phyloP scores from a whole-genome alignment of 2,888 invertebrate genomes.

The Calliscelio sp. region DNA sequence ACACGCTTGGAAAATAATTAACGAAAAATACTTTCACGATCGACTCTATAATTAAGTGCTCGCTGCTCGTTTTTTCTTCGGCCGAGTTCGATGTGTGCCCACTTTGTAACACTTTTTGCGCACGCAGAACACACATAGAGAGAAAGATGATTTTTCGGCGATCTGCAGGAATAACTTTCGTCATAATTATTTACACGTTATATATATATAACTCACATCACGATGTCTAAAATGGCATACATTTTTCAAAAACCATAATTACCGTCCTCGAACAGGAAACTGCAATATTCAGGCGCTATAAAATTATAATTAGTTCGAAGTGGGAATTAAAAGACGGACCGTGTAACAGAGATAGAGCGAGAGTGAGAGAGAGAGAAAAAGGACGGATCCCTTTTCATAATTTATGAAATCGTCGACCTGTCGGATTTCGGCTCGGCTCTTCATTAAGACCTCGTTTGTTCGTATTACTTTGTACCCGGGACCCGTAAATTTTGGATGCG shows the following conservation, averaged over 20 bases:
- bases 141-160: too few species aligned
- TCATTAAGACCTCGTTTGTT: constrained; percentile 71
- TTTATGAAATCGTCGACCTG: constrained; percentile 69
- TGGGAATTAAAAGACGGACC: constrained; percentile 28
- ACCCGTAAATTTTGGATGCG: constrained; percentile 52
- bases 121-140: too few species aligned
- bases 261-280: constrained; percentile 25
- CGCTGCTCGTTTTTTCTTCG: constrained; percentile 12
- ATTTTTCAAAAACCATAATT: constrained; percentile 41
- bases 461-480: constrained; percentile 59
- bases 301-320: constrained; percentile 58
- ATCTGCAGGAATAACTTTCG: constrained; percentile 43
- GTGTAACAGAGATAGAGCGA: too few species aligned
- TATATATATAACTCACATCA: neutral
- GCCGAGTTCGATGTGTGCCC: neutral
- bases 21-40: constrained; percentile 60
- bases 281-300: constrained; percentile 33
- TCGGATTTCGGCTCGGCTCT: constrained; percentile 65
- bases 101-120: constrained; percentile 48
- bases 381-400: constrained; percentile 58
- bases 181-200: constrained; percentile 57
- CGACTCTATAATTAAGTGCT: constrained; percentile 47
- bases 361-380: constrained; percentile 12
- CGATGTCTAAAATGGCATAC: constrained; percentile 14
- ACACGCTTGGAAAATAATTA: constrained; percentile 55